phyloP scores from a whole-genome alignment of 2,113 vertebrate genomes.

The Myrmecobius fasciatus region DNA sequence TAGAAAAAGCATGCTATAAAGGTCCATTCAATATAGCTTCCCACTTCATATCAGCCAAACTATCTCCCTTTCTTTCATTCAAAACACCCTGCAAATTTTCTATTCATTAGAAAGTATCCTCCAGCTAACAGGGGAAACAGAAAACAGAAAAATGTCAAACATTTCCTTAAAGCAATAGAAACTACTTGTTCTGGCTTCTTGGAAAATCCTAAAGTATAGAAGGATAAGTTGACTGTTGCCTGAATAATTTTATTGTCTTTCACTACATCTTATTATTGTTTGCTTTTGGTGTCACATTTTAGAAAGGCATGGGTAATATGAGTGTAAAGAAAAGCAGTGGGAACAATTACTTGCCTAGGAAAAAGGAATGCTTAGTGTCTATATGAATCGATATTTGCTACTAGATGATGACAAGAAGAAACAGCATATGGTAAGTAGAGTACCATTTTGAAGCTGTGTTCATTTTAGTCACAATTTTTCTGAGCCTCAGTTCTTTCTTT shows the following conservation, averaged over 20 bases:
- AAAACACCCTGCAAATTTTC: not conserved
- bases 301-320: not conserved
- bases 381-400: not conserved
- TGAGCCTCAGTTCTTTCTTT: not conserved
- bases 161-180: not conserved
- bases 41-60: not conserved
- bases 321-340: not conserved
- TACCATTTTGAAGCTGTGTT: not conserved
- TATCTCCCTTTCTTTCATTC: not conserved
- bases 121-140: not conserved
- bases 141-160: not conserved
- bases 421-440: not conserved
- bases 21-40: not conserved
- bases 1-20: conserved; percentile 53
- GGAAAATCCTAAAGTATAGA: not conserved
- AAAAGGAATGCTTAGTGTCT: not conserved
- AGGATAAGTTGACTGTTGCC: too few species aligned
- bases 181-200: not conserved
- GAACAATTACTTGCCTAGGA: not conserved
- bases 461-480: not conserved
- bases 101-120: not conserved
- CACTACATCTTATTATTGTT: not conserved
- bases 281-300: not conserved
- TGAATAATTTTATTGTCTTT: too few species aligned
- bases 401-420: not conserved